Evolutionary conservation across 2,888 invertebrate species (phyloP).

Genomic region (Leucania comma): DNA sequence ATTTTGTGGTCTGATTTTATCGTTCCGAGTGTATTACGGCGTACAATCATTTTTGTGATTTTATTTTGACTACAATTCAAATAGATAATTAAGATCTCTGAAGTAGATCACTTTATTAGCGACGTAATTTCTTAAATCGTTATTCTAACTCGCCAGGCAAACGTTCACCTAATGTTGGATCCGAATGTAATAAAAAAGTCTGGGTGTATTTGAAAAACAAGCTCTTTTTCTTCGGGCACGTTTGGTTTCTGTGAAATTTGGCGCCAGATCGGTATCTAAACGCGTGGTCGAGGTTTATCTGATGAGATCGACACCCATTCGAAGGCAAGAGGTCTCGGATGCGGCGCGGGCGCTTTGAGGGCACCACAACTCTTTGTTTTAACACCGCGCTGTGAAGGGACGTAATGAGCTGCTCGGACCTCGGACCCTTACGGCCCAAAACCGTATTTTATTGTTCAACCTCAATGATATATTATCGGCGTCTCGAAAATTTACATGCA

Average conservation of each 20-base stretch:
- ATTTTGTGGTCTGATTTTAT: constrained; percentile 44
- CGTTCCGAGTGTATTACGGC: constrained; percentile 26
- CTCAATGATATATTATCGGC: constrained; percentile 71
- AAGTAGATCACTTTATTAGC: constrained; percentile 10
- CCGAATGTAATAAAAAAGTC: constrained; percentile 49
- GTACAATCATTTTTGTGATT: constrained; percentile 4
- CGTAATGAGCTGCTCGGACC: constrained; percentile 74
- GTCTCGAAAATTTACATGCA: constrained; percentile 62
- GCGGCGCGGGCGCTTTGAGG: constrained; percentile 79
- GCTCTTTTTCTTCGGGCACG: constrained; percentile 66
- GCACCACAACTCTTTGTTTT: constrained; percentile 76
- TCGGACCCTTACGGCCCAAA: constrained; percentile 55
- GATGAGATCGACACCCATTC: constrained; percentile 83
- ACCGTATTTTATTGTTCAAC: constrained; percentile 68
- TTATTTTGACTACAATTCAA: not conserved
- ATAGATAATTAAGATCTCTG: constrained; percentile 18
- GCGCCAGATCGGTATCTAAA: constrained; percentile 85
- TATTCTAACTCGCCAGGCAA: constrained; percentile 6
- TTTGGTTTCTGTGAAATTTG: constrained; percentile 87
- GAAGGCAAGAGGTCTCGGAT: constrained; percentile 68
- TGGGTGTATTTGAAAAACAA: constrained; percentile 67
- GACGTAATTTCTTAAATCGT: constrained; percentile 16
- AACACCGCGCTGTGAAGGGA: constrained; percentile 75
- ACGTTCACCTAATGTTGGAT: constrained; percentile 26
- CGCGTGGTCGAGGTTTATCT: constrained; percentile 76